Base-by-base conservation (phyloP, 1,140 invertebrate species). In the Drosophila saltans region DNA sequence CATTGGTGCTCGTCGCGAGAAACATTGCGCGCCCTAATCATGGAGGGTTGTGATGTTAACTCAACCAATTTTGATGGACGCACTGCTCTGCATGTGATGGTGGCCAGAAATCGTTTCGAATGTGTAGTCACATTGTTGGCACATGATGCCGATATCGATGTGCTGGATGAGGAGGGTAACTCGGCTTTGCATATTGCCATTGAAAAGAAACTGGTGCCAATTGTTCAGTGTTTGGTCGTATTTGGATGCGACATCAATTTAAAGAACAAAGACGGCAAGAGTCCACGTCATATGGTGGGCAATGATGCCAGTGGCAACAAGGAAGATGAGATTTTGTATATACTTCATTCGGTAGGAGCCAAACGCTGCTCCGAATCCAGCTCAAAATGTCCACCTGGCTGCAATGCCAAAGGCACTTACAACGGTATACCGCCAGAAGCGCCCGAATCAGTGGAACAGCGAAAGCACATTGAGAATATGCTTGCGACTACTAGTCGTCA, bases 51-150 rank as follows among this genome's bases (percentile, higher is more conserved):
- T 90, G 95, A 97, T 80, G 95, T 98, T 2, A 96, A 99, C 92
- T 95, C 96, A 2, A 78, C 95, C 0, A 98, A 98, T 92, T 97
- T 97, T 78, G 94, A 97, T 61, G 95, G 95, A 0, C 93, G 96
- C 59, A 98, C 97, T 0, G 97, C 98, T 2, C 92, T 99, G 4
- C 97, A 98, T 84, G 94, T 98, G 5, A 98, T 98, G 95, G 96
- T 92, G 26, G 81, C 84, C 64, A 92, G 96, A 40, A 95, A 96
- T 75, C 93, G 95, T 40, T 91, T 97, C 11, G 95, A 97, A 48
- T 98, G 97, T 90, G 95, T 96, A 0, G 94, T 97, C n/a, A 96
- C 96, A 0, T 89, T 98, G 2, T 80, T 98, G 7, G 95, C 96
- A 61, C 94, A 95, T 76, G 95, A 96, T 69, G 96, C 96, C 83